Base-by-base conservation (phyloP, 1,140 invertebrate species). In the Sycophaga agraensis region DNA sequence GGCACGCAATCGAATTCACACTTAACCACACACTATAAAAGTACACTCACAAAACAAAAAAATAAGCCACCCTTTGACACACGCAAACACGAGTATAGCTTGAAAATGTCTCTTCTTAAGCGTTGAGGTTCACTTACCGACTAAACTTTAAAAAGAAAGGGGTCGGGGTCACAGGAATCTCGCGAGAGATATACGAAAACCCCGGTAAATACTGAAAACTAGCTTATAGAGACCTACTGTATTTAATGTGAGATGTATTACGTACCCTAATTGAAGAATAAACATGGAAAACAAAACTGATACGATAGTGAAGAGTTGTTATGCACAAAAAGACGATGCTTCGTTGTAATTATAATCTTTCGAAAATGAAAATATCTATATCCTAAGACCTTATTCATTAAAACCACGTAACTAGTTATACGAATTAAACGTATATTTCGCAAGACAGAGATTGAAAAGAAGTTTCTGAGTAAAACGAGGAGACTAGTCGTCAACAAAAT, bases 171-270 rank as follows among this genome's bases (percentile, higher is more conserved):
- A 14, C 43, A 9, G 31, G 11, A 35, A 21, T 19, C 7, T 34
- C 16, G 28, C n/a, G n/a, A n/a, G n/a, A 22, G 12, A 66, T 60
- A 59, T 60, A 64, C 66, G 37, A 50, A 66, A 67, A 64, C 63
- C 64, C 62, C 28, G 22, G 17, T 24, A 43, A 54, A 60, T 45
- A 59, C 59, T 65, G 63, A 65, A 66, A 69, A 74, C 67, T 72
- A 71, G 74, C 67, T 72, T 78, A 71, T 73, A 78, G 73, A 68
- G 66, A 76, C 68, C 68, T 75, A 77, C 67, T 76, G 70, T 76
- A 76, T 73, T 78, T 73, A 78, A 75, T 76, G 72, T 77, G 76
- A 77, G 70, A 72, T 77, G 74, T 77, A 78, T 75, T 75, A 77
- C 66, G 64, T 45, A 53, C 62, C 69, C 69, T 72, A 69, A 74